phyloP scores from a whole-genome alignment of 1,140 invertebrate species.

The Piezodorus guildinii region DNA sequence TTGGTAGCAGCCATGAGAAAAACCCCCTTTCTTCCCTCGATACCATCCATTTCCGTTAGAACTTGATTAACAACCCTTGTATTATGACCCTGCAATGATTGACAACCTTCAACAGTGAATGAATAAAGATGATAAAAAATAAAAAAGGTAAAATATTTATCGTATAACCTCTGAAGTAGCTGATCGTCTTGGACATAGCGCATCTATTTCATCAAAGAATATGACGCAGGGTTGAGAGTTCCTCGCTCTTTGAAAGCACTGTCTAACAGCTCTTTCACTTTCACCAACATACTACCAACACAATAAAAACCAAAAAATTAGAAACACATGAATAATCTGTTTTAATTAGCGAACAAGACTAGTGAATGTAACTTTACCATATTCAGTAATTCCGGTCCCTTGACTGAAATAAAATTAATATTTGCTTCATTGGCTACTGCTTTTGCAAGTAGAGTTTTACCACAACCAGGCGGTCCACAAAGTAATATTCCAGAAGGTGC shows the following conservation, averaged over 20 bases:
- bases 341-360: conserved; percentile 4
- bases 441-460: conserved; percentile 86
- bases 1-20: conserved; percentile 95
- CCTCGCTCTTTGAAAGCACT: conserved; percentile 84
- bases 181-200: conserved; percentile 81
- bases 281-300: conserved; percentile 93
- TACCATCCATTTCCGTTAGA: conserved; percentile 97
- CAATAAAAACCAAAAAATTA: conserved; percentile 16
- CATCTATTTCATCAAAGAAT: conserved; percentile 99
- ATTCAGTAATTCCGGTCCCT: conserved; percentile 90
- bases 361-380: conserved; percentile 51
- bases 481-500: conserved; percentile 78
- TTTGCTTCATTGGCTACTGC: conserved; percentile 93
- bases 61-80: conserved; percentile 91
- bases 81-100: conserved; percentile 38
- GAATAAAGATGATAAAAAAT: neutral
- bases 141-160: neutral
- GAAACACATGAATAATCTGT: conserved; percentile 3
- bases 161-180: conserved; percentile 49
- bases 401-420: conserved; percentile 94
- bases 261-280: conserved; percentile 90
- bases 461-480: conserved; percentile 89
- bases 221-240: conserved; percentile 97
- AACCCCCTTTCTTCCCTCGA: conserved; percentile 78
- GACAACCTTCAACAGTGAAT: neutral